Percentiles rank a stretch among this genome's conserved stretches.
Conservation (phyloP, 2,888 invertebrate genomes). For the Sphinx pinastri region DNA sequence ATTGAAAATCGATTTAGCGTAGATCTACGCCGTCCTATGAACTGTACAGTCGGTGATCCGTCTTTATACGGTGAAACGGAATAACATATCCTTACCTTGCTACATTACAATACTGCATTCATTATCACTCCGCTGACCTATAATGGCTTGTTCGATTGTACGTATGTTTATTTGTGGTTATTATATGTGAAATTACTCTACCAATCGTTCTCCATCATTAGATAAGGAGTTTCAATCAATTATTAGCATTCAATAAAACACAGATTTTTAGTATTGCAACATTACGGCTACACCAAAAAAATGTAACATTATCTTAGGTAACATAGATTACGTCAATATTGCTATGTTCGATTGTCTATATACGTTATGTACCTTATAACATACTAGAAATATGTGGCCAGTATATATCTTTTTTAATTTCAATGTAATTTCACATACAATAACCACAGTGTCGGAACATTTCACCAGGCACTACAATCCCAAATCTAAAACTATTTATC, state of each 20-base stretch:
- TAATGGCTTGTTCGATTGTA: constrained; percentile 18
- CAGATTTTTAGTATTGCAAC: too few relatives aligned
- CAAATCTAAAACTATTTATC: constrained; percentile 14
- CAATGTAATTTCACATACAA: background rate
- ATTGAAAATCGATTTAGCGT: too few relatives aligned
- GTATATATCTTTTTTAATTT: too few relatives aligned
- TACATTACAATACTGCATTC: constrained; percentile 6
- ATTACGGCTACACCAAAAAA: background rate
- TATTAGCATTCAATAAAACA: too few relatives aligned
- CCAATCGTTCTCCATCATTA: too few relatives aligned
- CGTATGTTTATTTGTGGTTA: constrained; percentile 1
- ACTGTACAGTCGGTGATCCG: too few relatives aligned
- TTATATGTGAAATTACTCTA: background rate
- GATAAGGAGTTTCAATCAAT: too few relatives aligned
- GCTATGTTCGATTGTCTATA: too few relatives aligned
- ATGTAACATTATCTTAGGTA: background rate
- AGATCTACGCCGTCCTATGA: too few relatives aligned
- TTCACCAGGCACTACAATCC: background rate
- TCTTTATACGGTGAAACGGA: background rate
- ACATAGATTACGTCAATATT: background rate
- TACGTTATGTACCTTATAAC: background rate
- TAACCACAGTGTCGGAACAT: background rate
- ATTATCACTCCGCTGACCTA: background rate
- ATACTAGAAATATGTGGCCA: too few relatives aligned
- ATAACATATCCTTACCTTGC: background rate